A percentile compares a stretch with the other conserved stretches of the same genome.
phyloP scores from a whole-genome alignment of 2,888 invertebrate species.

The Alloscopus bannaensis region DNA sequence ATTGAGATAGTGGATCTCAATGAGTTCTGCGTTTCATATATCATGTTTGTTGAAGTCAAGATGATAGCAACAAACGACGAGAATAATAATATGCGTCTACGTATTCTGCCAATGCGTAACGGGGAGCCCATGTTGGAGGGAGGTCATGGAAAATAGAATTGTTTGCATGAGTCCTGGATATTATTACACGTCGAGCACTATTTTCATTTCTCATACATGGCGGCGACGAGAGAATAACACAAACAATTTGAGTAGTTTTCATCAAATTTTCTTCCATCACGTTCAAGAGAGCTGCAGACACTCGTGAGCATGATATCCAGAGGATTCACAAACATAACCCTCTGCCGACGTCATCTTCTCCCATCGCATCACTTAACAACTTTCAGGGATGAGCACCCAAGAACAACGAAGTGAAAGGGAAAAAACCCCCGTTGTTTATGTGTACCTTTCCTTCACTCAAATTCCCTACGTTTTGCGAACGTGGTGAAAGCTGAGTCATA shows the following conservation, averaged over 20 bases:
- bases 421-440: not conserved
- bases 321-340: not conserved
- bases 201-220: not conserved
- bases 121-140: not conserved
- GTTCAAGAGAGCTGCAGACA: not conserved
- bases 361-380: conserved; percentile 3
- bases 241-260: not conserved
- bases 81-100: not conserved
- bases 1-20: not conserved
- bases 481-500: not conserved
- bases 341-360: not conserved
- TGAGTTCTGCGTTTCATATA: not conserved
- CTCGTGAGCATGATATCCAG: not conserved
- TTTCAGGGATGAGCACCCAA: not conserved
- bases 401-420: not conserved
- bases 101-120: not conserved
- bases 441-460: not conserved
- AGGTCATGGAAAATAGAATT: conserved; percentile 3
- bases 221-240: not conserved
- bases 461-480: too few relatives aligned
- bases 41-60: not conserved
- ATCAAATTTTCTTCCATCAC: not conserved
- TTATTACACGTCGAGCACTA: not conserved
- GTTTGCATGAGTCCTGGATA: conserved; percentile 22
- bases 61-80: not conserved